A percentile compares a stretch with the other conserved stretches of the same genome.
phyloP scores from a whole-genome alignment of 2,888 invertebrate genomes.

The Melieria omissa region DNA sequence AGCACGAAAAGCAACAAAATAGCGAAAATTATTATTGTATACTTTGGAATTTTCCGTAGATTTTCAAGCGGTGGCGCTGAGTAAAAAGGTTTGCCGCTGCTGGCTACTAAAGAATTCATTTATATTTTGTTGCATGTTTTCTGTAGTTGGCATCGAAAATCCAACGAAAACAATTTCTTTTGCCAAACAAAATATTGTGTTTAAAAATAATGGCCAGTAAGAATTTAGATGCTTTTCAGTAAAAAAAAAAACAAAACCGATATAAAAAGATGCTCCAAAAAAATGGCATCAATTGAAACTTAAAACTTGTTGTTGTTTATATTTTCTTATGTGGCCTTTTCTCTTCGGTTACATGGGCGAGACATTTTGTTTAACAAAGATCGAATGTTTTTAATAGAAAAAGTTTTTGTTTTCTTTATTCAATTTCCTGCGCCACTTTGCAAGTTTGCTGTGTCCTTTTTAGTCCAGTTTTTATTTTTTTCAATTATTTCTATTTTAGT shows the following conservation, averaged over 20 bases:
- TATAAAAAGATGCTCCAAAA: not conserved
- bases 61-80: not conserved
- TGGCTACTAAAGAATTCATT: too few species aligned
- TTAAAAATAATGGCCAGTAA: slow-evolving; percentile 19
- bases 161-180: slow-evolving; percentile 8
- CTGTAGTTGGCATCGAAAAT: not conserved
- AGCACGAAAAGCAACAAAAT: not conserved
- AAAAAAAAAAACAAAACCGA: too few species aligned
- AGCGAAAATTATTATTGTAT: not conserved
- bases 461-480: too few species aligned
- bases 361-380: slow-evolving; percentile 6
- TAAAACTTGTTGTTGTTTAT: slow-evolving; percentile 12
- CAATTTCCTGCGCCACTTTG: too few species aligned
- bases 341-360: too few species aligned
- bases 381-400: slow-evolving; percentile 21
- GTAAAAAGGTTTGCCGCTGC: not conserved
- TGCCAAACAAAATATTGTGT: slow-evolving; percentile 26
- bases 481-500: too few species aligned
- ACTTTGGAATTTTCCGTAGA: slow-evolving; percentile 18
- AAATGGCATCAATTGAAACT: slow-evolving; percentile 3
- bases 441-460: too few species aligned
- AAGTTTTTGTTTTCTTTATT: not conserved
- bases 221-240: too few species aligned
- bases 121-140: not conserved
- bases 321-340: too few species aligned